These are phyloP conservation scores for Psammodynastes pulverulentus DNA, from an alignment of 2,113 vertebrate species.

Conservation along the genomic window DNA sequence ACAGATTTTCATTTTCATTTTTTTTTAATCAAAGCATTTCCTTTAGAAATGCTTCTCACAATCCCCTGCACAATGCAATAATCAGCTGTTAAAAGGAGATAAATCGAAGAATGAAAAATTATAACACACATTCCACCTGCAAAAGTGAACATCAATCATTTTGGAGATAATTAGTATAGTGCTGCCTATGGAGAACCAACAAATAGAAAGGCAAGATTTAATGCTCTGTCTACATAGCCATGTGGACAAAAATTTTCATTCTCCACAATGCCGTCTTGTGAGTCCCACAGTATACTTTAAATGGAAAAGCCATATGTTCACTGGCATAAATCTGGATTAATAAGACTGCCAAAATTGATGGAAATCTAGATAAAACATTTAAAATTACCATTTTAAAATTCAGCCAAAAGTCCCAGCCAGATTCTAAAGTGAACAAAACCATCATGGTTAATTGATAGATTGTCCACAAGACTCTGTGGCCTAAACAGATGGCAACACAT, in stretches of 20 bases:
- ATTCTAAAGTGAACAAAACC: conserved; percentile 49
- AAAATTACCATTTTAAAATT: conserved; percentile 49
- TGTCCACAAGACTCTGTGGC: conserved; percentile 47
- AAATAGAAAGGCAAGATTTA: conserved; percentile 57
- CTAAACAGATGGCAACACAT: conserved; percentile 43
- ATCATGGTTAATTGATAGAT: conserved; percentile 53
- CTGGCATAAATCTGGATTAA: conserved; percentile 36
- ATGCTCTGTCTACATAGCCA: conserved; percentile 27
- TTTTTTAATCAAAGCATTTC: conserved; percentile 41
- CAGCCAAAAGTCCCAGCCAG: conserved; percentile 44
- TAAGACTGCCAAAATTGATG: conserved; percentile 14
- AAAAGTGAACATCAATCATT: conserved; percentile 61
- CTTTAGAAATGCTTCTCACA: conserved; percentile 43
- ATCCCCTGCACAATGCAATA: conserved; percentile 43
- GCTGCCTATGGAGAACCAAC: conserved; percentile 40
- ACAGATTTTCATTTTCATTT: conserved; percentile 47
- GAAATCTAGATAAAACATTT: conserved; percentile 25
- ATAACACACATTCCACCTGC: conserved; percentile 49
- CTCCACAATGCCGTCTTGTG: conserved; percentile 34
- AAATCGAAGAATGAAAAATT: conserved; percentile 63
- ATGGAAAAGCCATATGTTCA: conserved; percentile 25
- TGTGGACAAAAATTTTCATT: not conserved
- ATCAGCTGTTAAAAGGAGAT: conserved; percentile 60
- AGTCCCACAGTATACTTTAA: conserved; percentile 33
- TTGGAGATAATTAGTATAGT: conserved; percentile 59